Evolutionary conservation across 2,888 invertebrate species (phyloP).

Genomic region (Flabesymbios commensalis): DNA sequence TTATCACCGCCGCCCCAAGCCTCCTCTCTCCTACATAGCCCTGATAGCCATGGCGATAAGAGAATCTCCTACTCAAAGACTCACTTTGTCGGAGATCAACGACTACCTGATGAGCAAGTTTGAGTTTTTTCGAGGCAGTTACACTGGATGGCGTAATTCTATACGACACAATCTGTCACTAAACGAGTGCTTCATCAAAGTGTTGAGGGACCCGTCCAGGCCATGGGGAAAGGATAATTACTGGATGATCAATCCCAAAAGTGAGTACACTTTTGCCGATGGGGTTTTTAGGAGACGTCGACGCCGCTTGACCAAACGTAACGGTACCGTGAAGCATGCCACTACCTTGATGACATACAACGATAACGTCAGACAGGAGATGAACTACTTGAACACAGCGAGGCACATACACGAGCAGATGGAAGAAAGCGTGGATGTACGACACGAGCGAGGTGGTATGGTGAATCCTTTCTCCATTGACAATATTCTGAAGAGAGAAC

Average conservation of each 20-base stretch:
- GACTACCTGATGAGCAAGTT: conserved; percentile 30
- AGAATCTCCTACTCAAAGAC: conserved; percentile 24
- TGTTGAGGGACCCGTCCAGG: conserved; percentile 19
- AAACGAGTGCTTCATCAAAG: conserved; percentile 33
- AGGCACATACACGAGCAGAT: too few relatives aligned
- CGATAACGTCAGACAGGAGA: too few relatives aligned
- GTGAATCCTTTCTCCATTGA: too few relatives aligned
- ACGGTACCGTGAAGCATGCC: too few relatives aligned
- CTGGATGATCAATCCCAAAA: conserved; percentile 34
- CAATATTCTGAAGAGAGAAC: too few relatives aligned
- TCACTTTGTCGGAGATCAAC: conserved; percentile 33
- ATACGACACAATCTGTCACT: conserved; percentile 33
- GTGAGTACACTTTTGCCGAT: conserved; percentile 34
- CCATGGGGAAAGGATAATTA: conserved; percentile 33
- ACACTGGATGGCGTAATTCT: conserved; percentile 34
- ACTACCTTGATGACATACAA: too few relatives aligned
- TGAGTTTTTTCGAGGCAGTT: conserved; percentile 30
- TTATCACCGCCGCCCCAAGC: conserved; percentile 31
- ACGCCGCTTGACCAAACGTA: conserved; percentile 12
- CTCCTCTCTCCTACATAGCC: conserved; percentile 32
- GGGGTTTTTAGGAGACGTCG: conserved; percentile 29
- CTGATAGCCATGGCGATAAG: conserved; percentile 34
- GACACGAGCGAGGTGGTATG: too few relatives aligned
- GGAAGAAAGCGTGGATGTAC: too few relatives aligned
- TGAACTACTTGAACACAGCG: too few relatives aligned